These are phyloP conservation scores for Centropristis striata DNA, from an alignment of 2,113 vertebrate species.

Conservation along the genomic window DNA sequence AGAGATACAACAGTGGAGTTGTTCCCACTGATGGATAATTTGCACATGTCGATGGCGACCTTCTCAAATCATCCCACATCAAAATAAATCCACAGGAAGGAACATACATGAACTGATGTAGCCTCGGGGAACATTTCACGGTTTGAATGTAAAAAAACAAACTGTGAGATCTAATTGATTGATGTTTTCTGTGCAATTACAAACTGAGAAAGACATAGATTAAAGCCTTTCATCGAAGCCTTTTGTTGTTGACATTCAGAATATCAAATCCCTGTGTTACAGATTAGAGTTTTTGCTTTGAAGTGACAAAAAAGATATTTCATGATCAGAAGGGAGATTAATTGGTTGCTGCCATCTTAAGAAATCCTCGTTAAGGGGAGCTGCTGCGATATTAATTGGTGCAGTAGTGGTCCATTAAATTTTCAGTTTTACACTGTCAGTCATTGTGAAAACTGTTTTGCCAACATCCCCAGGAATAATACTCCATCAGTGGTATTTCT, in stretches of 20 bases:
- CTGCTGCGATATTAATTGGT: slow-evolving; percentile 68
- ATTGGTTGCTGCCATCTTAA: slow-evolving; percentile 64
- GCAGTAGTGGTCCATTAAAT: slow-evolving; percentile 45
- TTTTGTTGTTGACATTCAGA: slow-evolving; percentile 67
- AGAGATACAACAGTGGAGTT: not conserved
- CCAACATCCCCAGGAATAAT: slow-evolving; percentile 9
- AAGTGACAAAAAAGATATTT: slow-evolving; percentile 51
- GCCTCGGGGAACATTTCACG: slow-evolving; percentile 35
- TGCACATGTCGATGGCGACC: slow-evolving; percentile 12
- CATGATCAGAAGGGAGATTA: slow-evolving; percentile 64
- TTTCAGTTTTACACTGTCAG: slow-evolving; percentile 48
- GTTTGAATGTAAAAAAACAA: slow-evolving; percentile 18
- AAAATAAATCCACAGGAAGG: slow-evolving; percentile 6
- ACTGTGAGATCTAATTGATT: slow-evolving; percentile 29
- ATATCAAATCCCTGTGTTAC: slow-evolving; percentile 50
- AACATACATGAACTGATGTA: slow-evolving; percentile 1
- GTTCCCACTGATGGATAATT: not conserved
- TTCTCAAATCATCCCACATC: slow-evolving; percentile 39
- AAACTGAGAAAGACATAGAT: slow-evolving; percentile 50
- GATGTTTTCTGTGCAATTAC: slow-evolving; percentile 44
- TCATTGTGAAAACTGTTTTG: slow-evolving; percentile 57
- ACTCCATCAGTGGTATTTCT: slow-evolving; percentile 13
- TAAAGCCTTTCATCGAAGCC: slow-evolving; percentile 51
- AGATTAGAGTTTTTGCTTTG: slow-evolving; percentile 60
- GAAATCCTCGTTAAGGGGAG: slow-evolving; percentile 46